Evolutionary conservation across 2,113 vertebrate species (phyloP), one percentile per base, ranked within the genome.

Genomic region (Orthonyx spaldingii): DNA sequence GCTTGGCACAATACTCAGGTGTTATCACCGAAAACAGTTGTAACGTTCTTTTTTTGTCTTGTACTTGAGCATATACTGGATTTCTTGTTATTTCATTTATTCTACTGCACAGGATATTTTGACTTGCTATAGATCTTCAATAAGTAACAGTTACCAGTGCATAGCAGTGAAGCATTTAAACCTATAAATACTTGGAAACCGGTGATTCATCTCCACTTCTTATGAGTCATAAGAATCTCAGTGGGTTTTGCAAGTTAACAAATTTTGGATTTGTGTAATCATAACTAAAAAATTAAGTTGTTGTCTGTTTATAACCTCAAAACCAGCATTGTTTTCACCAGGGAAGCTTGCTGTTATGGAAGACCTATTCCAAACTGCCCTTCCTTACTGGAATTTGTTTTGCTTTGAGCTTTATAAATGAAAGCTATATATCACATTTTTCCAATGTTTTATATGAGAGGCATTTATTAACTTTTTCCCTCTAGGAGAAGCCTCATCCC

Each of bases 121-220:
- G 60, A 60, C 39, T 64, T 65, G 42, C 26, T 66, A 52, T 10
- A 66, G 55, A 44, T 89, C 37, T 90, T 83, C 39, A 49, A 3
- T 83, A 87, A 56, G 60, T 95, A 94, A 46, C 61, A 56, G 63
- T 68, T 94, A 69, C 41, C 84, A 87, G 57, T 1, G 1, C 24
- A 41, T 32, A 89, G 53, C 64, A 77, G 24, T 79, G 44, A 35
- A 92, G 41, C 50, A 46, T 50, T 84, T 46, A 83, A 66, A 77
- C 32, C 70, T 94, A 92, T 78, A 96, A 95, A 95, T 95, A 93
- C 81, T 87, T 89, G 66, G 63, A 91, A 91, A 80, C 23, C 50
- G 27, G n/a, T 96, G 84, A 96, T 91, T 96, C 94, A 96, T 95
- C 76, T 89, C 35, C 28, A 65, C 50, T 91, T 94, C 47, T 76